phyloP scores from a whole-genome alignment of 1,140 invertebrate species.

The Panagrolaimus sp. region DNA sequence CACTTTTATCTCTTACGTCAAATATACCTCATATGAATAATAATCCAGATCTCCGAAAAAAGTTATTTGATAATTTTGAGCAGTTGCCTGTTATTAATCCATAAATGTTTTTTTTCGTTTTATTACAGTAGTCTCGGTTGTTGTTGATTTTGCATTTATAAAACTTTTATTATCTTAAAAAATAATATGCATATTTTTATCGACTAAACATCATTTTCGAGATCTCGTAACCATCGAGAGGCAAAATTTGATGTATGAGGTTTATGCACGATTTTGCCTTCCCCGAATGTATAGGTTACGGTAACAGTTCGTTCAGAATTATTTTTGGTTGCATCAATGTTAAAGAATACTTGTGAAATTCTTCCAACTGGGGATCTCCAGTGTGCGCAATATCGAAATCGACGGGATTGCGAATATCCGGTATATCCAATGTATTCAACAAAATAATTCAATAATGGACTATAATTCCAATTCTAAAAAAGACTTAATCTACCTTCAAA shows the following conservation, averaged over 20 bases:
- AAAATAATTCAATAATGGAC: not conserved
- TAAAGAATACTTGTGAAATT: slow-evolving; percentile 12
- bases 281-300: slow-evolving; percentile 15
- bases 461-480: slow-evolving; percentile 16
- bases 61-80: not conserved
- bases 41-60: not conserved
- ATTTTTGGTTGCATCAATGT: slow-evolving; percentile 11
- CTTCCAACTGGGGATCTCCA: not conserved
- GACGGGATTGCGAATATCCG: not conserved
- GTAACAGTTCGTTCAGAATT: not conserved
- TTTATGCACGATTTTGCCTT: not conserved
- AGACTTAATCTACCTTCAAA: not conserved
- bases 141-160: slow-evolving; percentile 14
- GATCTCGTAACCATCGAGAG: not conserved
- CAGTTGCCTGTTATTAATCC: slow-evolving; percentile 1
- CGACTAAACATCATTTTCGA: not conserved
- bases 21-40: slow-evolving; percentile 12
- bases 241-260: slow-evolving; percentile 6
- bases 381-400: slow-evolving; percentile 1
- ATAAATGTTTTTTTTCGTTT: not conserved
- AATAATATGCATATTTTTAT: not conserved
- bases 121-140: not conserved
- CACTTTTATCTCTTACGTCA: not conserved
- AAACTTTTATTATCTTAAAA: not conserved
- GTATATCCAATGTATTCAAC: not conserved